Conservation (phyloP, 2,888 invertebrate species). For the Odontocerum albicorne region DNA sequence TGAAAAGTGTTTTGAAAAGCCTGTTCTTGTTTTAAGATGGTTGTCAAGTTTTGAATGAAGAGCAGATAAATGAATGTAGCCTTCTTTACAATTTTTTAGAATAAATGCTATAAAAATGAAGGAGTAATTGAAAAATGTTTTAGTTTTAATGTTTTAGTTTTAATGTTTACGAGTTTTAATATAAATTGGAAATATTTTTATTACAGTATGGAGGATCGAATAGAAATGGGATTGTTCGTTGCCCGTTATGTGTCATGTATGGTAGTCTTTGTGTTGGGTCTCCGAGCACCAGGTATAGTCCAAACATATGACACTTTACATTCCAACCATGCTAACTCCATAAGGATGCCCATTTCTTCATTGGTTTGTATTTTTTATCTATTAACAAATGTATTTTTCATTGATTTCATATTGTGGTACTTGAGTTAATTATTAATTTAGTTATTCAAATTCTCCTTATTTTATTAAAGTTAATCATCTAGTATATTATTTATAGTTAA, state of each 20-base stretch:
- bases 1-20: no score
- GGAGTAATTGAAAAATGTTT: no score
- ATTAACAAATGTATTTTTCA: not conserved
- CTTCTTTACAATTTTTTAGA: not conserved
- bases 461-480: no score
- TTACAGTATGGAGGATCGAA: slow-evolving; percentile 72
- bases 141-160: not conserved
- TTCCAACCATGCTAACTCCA: slow-evolving; percentile 49
- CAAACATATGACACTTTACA: slow-evolving; percentile 62
- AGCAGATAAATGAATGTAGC: no score
- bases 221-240: slow-evolving; percentile 87
- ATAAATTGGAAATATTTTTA: slow-evolving; percentile 7
- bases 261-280: slow-evolving; percentile 79
- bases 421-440: not conserved
- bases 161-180: not conserved
- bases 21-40: no score
- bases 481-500: no score
- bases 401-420: not conserved
- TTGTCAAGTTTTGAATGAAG: no score
- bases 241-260: slow-evolving; percentile 77
- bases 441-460: not conserved
- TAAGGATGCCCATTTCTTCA: slow-evolving; percentile 17
- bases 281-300: slow-evolving; percentile 84
- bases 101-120: no score
- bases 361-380: slow-evolving; percentile 21